phyloP scores from a whole-genome alignment of 2,888 invertebrate genomes.

The Conchocele bisecta region DNA sequence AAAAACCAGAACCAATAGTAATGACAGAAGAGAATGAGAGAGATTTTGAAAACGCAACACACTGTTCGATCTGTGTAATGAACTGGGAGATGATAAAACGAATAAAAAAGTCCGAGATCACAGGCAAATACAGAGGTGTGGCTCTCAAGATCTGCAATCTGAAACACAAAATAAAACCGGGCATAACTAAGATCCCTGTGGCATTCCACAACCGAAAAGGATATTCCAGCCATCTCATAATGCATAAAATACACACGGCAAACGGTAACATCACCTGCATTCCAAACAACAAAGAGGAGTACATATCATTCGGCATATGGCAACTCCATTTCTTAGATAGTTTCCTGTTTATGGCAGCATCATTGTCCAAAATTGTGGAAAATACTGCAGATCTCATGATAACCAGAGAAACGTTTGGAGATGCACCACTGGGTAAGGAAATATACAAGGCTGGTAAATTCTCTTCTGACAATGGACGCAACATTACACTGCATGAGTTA shows the following conservation, averaged over 20 bases:
- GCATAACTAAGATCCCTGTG: neutral
- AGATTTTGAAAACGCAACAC: neutral
- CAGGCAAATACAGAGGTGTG: too few species aligned
- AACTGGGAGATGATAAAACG: neutral
- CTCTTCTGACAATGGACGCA: neutral
- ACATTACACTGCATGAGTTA: neutral
- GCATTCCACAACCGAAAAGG: too few species aligned
- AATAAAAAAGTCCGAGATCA: neutral
- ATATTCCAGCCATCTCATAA: too few species aligned
- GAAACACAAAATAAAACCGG: conserved; percentile 7
- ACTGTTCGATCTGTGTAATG: conserved; percentile 2
- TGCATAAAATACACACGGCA: too few species aligned
- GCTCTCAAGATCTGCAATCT: too few species aligned
- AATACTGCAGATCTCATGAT: neutral
- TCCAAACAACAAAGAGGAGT: too few species aligned
- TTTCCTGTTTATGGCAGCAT: too few species aligned
- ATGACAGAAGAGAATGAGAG: neutral
- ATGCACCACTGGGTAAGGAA: neutral
- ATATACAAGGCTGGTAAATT: neutral
- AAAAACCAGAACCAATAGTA: conserved; percentile 1
- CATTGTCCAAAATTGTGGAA: neutral
- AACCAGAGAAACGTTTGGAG: neutral
- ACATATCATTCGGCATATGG: too few species aligned
- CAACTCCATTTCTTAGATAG: too few species aligned
- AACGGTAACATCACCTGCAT: too few species aligned